Conservation (phyloP, 2,888 invertebrate genomes). For the Ormyrus rosae region DNA sequence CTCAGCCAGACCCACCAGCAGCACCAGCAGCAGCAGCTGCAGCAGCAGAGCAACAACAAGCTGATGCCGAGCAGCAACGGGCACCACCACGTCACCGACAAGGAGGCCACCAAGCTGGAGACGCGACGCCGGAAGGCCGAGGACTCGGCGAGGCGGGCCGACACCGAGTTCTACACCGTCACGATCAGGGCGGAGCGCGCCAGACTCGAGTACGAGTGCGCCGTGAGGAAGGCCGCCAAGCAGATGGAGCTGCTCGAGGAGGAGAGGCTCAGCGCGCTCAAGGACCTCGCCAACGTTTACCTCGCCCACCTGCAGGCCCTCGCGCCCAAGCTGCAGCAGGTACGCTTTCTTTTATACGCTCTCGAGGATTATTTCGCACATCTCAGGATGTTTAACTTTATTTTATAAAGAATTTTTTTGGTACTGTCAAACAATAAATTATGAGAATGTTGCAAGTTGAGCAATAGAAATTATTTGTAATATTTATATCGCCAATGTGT, state of each 20-base stretch:
- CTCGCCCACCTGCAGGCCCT: constrained; percentile 81
- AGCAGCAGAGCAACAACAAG: constrained; percentile 76
- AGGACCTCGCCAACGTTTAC: constrained; percentile 81
- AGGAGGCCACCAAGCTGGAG: constrained; percentile 87
- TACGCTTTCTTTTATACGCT: constrained; percentile 65
- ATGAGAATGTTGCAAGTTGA: too few species aligned
- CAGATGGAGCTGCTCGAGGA: constrained; percentile 93
- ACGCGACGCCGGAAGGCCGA: constrained; percentile 93
- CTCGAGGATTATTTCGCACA: not conserved
- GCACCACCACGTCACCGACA: constrained; percentile 76
- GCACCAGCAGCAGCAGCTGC: constrained; percentile 75
- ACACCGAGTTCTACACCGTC: constrained; percentile 94
- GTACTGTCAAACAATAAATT: too few species aligned
- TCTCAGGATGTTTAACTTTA: too few species aligned
- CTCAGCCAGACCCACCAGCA: constrained; percentile 79
- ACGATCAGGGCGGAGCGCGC: constrained; percentile 94
- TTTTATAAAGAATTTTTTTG: too few species aligned
- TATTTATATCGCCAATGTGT: too few species aligned
- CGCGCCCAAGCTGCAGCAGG: constrained; percentile 87
- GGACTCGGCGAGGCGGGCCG: constrained; percentile 92
- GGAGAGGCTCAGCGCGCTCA: constrained; percentile 89
- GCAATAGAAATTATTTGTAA: too few species aligned
- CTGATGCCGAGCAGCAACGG: constrained; percentile 67
- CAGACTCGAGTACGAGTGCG: constrained; percentile 94
- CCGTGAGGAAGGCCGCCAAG: constrained; percentile 90